Conservation (phyloP, 2,888 invertebrate species). For the Leptinotarsa haldemani region DNA sequence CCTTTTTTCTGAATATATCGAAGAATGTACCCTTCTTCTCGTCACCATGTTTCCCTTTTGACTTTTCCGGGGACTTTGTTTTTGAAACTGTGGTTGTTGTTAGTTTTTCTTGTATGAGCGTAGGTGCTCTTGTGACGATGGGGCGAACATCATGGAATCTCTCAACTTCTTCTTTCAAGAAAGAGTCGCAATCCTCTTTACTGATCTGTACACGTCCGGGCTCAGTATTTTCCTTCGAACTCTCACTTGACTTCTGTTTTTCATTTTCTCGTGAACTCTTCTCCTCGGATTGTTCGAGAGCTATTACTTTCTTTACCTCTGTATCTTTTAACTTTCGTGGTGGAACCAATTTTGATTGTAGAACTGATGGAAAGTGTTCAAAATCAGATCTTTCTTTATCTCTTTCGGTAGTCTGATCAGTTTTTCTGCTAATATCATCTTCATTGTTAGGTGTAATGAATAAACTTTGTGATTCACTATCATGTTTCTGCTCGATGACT, state of each 20-base stretch:
- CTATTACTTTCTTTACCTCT: neutral
- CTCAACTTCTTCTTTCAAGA: conserved; percentile 49
- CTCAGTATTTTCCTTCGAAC: neutral
- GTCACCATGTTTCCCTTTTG: no score
- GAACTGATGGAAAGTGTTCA: no score
- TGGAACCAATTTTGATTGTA: conserved; percentile 4
- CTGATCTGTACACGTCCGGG: conserved; percentile 1
- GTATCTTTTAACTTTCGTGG: neutral
- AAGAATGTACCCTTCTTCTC: no score
- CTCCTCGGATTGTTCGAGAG: conserved; percentile 22
- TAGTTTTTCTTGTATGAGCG: conserved; percentile 9
- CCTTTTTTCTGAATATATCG: neutral
- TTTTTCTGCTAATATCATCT: no score
- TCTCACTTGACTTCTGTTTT: neutral
- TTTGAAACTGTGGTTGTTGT: neutral
- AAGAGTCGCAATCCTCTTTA: conserved; percentile 16
- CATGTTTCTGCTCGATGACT: neutral
- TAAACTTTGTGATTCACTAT: conserved; percentile 20
- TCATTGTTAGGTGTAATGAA: conserved; percentile 37
- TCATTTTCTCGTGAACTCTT: conserved; percentile 35
- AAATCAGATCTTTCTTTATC: no score
- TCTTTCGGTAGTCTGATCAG: no score
- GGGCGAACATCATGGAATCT: conserved; percentile 47
- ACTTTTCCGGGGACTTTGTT: neutral
- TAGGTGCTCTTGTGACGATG: conserved; percentile 25